Evolutionary conservation across 2,797 vertebrate species (phyloP).

Genomic region (Smutsia gigantea): DNA sequence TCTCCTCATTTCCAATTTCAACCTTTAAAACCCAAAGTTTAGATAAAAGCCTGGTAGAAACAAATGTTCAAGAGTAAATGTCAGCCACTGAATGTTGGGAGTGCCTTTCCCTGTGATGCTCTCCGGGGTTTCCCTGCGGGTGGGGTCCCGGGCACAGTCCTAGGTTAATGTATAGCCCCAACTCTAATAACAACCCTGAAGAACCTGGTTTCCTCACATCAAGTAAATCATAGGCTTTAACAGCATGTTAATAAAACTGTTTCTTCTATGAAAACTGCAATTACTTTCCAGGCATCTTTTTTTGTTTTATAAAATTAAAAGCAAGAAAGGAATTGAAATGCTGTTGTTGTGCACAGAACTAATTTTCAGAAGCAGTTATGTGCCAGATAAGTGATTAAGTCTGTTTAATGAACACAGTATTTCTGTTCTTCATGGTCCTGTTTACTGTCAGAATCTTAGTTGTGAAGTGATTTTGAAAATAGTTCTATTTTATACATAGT

Average conservation of each 20-base stretch:
- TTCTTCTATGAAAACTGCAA: background rate
- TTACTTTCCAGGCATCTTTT: background rate
- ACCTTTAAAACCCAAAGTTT: background rate
- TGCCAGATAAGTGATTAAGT: background rate
- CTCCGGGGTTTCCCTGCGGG: background rate
- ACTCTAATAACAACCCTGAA: background rate
- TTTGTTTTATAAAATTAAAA: constrained; percentile 29
- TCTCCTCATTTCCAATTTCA: background rate
- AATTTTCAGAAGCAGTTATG: background rate
- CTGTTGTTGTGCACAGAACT: background rate
- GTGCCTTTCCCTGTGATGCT: background rate
- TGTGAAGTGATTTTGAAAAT: constrained; percentile 39
- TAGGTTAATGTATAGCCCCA: background rate
- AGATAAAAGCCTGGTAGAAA: background rate
- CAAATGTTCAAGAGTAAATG: background rate
- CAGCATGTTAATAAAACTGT: background rate
- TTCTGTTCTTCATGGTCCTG: constrained; percentile 45
- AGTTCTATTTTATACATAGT: background rate
- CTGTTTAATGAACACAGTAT: background rate
- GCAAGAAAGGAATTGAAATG: background rate
- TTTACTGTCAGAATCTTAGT: constrained; percentile 16
- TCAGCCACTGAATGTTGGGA: background rate
- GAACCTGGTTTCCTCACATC: background rate
- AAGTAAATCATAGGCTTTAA: background rate
- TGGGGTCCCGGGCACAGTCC: background rate